phyloP scores from a whole-genome alignment of 2,113 vertebrate species.

The Himantopus leucocephalus region DNA sequence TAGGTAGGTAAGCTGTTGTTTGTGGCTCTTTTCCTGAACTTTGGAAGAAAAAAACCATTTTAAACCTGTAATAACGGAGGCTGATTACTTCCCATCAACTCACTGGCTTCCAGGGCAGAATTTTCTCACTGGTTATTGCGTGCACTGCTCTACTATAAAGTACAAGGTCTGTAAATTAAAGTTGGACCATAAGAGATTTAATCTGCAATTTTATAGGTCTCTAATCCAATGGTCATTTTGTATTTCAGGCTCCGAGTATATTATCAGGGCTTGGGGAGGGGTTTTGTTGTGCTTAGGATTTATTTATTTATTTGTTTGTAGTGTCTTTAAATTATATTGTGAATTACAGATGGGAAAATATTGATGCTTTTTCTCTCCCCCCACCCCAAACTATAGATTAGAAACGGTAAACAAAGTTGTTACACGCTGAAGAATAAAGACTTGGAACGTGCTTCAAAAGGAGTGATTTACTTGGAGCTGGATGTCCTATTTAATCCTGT shows the following conservation, averaged over 20 bases:
- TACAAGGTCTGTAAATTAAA: slow-evolving; percentile 53
- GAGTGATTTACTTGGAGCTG: slow-evolving; percentile 88
- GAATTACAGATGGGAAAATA: slow-evolving; percentile 10
- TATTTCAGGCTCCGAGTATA: background rate
- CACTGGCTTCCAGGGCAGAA: slow-evolving; percentile 46
- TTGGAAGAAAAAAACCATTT: slow-evolving; percentile 53
- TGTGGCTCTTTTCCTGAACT: slow-evolving; percentile 47
- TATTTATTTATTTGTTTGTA: slow-evolving; percentile 22
- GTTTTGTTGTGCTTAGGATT: background rate
- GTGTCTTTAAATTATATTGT: background rate
- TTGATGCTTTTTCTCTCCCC: slow-evolving; percentile 14
- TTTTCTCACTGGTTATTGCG: slow-evolving; percentile 35
- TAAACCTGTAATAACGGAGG: background rate
- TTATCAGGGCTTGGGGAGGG: background rate
- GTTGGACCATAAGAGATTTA: slow-evolving; percentile 43
- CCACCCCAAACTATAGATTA: slow-evolving; percentile 78
- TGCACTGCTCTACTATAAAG: slow-evolving; percentile 15
- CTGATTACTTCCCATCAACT: slow-evolving; percentile 60
- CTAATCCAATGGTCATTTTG: slow-evolving; percentile 1
- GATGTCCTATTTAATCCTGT: slow-evolving; percentile 93
- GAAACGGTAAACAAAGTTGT: slow-evolving; percentile 83
- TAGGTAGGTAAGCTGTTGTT: slow-evolving; percentile 33
- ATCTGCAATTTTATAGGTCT: slow-evolving; percentile 43
- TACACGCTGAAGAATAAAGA: slow-evolving; percentile 89
- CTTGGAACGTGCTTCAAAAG: slow-evolving; percentile 84